These are phyloP conservation scores for Actenoides hombroni DNA, from an alignment of 2,113 vertebrate genomes.

Conservation along the genomic window DNA sequence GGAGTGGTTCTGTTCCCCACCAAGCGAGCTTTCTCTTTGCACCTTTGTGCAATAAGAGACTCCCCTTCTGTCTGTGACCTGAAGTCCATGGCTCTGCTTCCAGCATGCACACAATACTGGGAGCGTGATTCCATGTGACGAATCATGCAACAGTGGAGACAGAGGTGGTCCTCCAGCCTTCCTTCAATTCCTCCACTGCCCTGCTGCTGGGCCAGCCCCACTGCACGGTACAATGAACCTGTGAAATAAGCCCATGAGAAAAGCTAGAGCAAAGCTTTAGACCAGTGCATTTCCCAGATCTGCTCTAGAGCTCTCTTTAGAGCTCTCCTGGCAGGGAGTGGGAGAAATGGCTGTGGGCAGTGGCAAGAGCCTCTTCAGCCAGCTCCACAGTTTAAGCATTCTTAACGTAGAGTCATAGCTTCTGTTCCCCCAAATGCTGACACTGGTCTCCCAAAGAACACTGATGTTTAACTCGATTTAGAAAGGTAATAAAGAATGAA, in stretches of 20 bases:
- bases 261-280: not conserved
- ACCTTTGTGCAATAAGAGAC: not conserved
- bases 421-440: not conserved
- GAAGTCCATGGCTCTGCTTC: not conserved
- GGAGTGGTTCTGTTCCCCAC: not conserved
- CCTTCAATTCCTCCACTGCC: not conserved
- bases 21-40: not conserved
- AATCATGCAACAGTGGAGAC: not conserved
- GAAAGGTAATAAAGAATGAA: conserved; percentile 26
- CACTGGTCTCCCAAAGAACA: not conserved
- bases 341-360: accelerated
- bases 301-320: not conserved
- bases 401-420: accelerated
- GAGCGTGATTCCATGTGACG: not conserved
- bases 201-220: not conserved
- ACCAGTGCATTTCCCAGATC: not conserved
- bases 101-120: not conserved
- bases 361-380: not conserved
- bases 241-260: not conserved
- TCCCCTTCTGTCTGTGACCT: not conserved
- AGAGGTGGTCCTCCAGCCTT: not conserved
- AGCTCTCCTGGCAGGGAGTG: accelerated
- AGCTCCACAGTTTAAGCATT: accelerated
- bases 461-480: conserved; percentile 13
- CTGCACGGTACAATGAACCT: not conserved